Evolutionary conservation across 2,113 vertebrate species (phyloP).

Genomic region (Trachemys scripta): DNA sequence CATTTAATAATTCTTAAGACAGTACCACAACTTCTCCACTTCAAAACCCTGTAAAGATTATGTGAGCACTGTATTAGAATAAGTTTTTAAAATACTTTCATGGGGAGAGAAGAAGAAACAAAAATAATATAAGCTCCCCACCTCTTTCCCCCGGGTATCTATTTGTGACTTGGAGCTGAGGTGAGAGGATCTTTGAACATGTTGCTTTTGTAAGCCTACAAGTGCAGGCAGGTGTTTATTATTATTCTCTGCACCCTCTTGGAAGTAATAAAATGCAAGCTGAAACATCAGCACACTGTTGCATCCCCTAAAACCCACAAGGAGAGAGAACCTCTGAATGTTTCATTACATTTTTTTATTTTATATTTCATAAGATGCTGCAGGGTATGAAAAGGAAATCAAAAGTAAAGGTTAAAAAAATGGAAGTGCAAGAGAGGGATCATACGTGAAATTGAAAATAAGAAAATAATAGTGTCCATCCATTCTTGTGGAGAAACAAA

Average conservation of each 20-base stretch:
- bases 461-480: constrained; percentile 26
- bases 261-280: constrained; percentile 75
- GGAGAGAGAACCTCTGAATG: constrained; percentile 76
- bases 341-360: constrained; percentile 79
- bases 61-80: not conserved
- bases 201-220: constrained; percentile 26
- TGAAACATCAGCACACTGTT: constrained; percentile 43
- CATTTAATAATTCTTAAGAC: not conserved
- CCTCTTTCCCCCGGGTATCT: not conserved
- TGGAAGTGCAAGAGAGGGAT: constrained; percentile 36
- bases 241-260: constrained; percentile 64
- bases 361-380: constrained; percentile 82
- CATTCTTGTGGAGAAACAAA: constrained; percentile 41
- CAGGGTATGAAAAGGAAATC: constrained; percentile 72
- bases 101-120: not conserved
- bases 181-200: constrained; percentile 14
- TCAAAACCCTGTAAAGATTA: not conserved
- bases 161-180: constrained; percentile 11
- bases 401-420: constrained; percentile 73
- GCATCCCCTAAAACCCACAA: constrained; percentile 71
- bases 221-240: constrained; percentile 57
- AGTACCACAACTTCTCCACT: not conserved
- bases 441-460: constrained; percentile 64
- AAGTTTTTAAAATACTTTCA: not conserved
- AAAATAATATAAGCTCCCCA: not conserved